Conservation (phyloP, 2,797 vertebrate genomes). For the Selene dorsalis region DNA sequence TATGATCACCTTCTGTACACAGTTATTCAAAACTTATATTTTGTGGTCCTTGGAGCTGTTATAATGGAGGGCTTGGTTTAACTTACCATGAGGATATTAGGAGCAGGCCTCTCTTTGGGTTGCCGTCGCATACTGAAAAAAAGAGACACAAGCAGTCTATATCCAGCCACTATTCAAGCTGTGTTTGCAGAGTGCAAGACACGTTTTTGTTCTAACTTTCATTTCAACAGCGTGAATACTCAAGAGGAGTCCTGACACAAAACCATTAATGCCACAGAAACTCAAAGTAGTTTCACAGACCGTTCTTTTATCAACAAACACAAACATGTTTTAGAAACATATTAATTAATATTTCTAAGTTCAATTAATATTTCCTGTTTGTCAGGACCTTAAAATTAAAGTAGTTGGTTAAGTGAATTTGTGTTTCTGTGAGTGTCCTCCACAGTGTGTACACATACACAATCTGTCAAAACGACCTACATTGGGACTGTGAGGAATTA, state of each 20-base stretch:
- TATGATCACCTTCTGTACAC: conserved; percentile 48
- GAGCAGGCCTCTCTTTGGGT: conserved; percentile 96
- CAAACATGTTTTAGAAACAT: background rate
- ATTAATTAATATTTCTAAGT: conserved; percentile 35
- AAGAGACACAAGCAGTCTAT: conserved; percentile 44
- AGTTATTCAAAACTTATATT: conserved; percentile 57
- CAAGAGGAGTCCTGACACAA: conserved; percentile 28
- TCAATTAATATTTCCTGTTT: conserved; percentile 9
- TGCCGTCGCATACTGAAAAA: conserved; percentile 92
- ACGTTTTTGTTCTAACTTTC: conserved; percentile 39
- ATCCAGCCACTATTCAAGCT: conserved; percentile 38
- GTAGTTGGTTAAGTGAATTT: conserved; percentile 11
- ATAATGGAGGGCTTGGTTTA: conserved; percentile 51
- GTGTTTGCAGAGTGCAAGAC: conserved; percentile 15
- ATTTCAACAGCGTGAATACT: conserved; percentile 26
- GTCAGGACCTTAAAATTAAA: background rate
- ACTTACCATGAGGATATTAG: conserved; percentile 98
- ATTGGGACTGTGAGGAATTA: conserved; percentile 71
- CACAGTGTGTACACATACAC: conserved; percentile 12
- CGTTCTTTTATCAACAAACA: background rate
- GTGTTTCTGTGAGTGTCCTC: conserved; percentile 40
- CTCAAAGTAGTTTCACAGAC: conserved; percentile 15
- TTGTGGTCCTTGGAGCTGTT: conserved; percentile 55
- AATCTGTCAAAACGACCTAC: conserved; percentile 69
- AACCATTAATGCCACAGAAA: conserved; percentile 25